These are phyloP conservation scores for cat (Felis catus) DNA, from an alignment of 2,113 vertebrate genomes.

Conservation along the genomic window F.catus_Fca126_mat1.0 CM031416.1:76687501-76688000, in stretches of 20 bases:
- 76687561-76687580: not conserved
- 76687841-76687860: not conserved
- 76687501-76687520: not conserved
- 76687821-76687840: not conserved
- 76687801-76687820: not conserved
- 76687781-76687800: not conserved
- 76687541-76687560: not conserved
- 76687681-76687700: not conserved
- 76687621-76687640: not conserved
- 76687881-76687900: not conserved
- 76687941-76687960: constrained; percentile 1
- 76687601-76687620: not conserved
- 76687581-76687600: not conserved
- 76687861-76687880: not conserved
- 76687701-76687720: not conserved
- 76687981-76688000: not conserved
- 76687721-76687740: not conserved
- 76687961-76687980: not conserved
- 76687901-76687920: not conserved
- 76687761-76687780: not conserved
- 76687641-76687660: not conserved
- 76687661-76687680: not conserved
- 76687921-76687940: not conserved
- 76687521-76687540: not conserved
- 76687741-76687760: not conserved